Evolutionary conservation across 1,140 invertebrate genomes (phyloP), one percentile per base, ranked within the genome.

Genomic region (Drosophila auraria): DNA sequence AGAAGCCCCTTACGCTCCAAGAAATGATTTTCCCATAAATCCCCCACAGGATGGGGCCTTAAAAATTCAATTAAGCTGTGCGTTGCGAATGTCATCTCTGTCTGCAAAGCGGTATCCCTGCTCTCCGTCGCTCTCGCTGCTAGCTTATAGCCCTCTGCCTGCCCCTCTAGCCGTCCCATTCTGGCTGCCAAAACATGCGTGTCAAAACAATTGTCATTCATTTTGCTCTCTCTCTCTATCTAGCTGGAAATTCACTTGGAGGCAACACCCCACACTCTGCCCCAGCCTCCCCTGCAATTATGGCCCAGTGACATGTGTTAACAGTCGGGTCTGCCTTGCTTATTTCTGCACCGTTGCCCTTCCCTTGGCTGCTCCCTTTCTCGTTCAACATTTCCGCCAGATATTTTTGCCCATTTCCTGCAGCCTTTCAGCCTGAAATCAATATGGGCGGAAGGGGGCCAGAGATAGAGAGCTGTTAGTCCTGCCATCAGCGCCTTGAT

Each of bases 191-290:
- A 74, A 73, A 73, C 70, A 75, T 75, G 74, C 71, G 80, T 87
- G 80, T 87, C 83, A 87, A 83, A 83, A 87, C 83, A 87, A 87
- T 87, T 87, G 80, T 81, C 83, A 87, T 87, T 83, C 83, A 80
- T 87, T 72, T 69, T 38, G 49, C 27, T 44, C 51, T 36, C 14
- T 54, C 20, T 36, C 30, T 36, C 51, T 54, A 14, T n/a, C 15
- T 45, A 50, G 64, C 42, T 73, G 36, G 36, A 38, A 69, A 36
- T 54, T 54, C 30, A 56, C 8, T 36, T 59, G 15, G 20, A 14
- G 38, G 33, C 53, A 12, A 36, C 5, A 15, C 17, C 5, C 14
- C n/a, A 8, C 38, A n/a, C 63, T 20, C 7, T 12, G 8, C 25
- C 53, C 53, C 54, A 25, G 12, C 25, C 33, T n/a, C 64, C 68